Evolutionary conservation across 2,888 invertebrate species (phyloP).

Genomic region (Caenorhabditis afra): DNA sequence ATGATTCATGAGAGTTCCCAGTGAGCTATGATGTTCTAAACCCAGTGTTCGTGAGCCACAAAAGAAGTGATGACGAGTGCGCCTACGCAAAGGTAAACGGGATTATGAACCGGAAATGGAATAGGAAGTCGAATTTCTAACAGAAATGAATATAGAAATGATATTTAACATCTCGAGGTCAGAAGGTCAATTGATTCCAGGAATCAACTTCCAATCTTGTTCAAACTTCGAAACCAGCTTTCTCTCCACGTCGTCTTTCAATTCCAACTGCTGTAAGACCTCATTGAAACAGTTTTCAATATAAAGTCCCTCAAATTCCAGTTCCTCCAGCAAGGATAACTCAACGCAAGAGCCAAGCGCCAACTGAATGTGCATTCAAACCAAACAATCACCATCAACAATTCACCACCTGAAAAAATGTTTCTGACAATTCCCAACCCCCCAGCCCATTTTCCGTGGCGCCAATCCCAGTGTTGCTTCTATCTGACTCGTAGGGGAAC

Average conservation of each 20-base stretch:
- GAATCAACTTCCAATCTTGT: conserved; percentile 12
- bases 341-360: no score
- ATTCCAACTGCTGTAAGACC: conserved; percentile 52
- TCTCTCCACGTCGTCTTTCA: conserved; percentile 41
- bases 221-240: conserved; percentile 24
- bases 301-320: conserved; percentile 7
- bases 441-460: background rate
- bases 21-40: conserved; percentile 31
- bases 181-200: conserved; percentile 9
- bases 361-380: conserved; percentile 32
- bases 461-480: conserved; percentile 36
- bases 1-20: conserved; percentile 5
- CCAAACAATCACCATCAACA: background rate
- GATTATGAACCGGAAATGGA: no score
- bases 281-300: background rate
- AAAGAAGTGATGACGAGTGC: background rate
- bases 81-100: background rate
- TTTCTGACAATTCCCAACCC: conserved; percentile 60
- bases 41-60: background rate
- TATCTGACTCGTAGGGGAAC: conserved; percentile 62
- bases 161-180: no score
- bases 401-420: conserved; percentile 17
- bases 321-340: conserved; percentile 56
- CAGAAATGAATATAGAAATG: no score
- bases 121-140: no score